These are phyloP conservation scores for Chionomys nivalis DNA, from an alignment of 2,113 vertebrate genomes.

Conservation along the genomic window DNA sequence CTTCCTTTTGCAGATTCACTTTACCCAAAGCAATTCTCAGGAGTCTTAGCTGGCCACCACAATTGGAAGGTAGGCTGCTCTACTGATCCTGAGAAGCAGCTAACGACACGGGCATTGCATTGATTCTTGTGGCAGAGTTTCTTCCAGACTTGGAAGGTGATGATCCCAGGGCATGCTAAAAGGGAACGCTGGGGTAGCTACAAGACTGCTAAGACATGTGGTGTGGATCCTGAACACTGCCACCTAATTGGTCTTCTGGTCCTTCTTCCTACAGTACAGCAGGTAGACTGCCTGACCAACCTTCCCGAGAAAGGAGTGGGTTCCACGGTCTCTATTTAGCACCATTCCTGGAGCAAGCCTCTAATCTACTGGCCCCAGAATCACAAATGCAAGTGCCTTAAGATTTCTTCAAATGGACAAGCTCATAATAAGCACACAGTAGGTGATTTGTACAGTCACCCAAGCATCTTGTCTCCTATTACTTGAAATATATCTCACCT, in stretches of 20 bases:
- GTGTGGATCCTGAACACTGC: not conserved
- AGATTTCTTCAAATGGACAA: not conserved
- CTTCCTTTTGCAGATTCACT: not conserved
- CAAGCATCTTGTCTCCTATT: not conserved
- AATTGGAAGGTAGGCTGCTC: not conserved
- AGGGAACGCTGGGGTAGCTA: conserved; percentile 23
- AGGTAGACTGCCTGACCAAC: not conserved
- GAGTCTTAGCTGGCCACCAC: not conserved
- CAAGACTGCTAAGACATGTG: not conserved
- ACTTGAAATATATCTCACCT: not conserved
- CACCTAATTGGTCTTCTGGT: not conserved
- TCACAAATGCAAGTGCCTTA: not conserved
- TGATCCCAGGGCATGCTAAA: conserved; percentile 48
- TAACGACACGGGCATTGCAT: not conserved
- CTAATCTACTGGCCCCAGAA: not conserved
- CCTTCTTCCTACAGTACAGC: not conserved
- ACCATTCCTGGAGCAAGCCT: not conserved
- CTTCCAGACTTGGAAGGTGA: conserved; percentile 16
- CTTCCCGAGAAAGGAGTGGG: not conserved
- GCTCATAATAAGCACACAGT: not conserved
- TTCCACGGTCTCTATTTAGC: not conserved
- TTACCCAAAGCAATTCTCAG: not conserved
- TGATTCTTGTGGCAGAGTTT: conserved; percentile 9
- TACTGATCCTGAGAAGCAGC: conserved; percentile 37
- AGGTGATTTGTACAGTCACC: not conserved